Conservation (phyloP, 1,140 invertebrate genomes). For the Idris sp. region DNA sequence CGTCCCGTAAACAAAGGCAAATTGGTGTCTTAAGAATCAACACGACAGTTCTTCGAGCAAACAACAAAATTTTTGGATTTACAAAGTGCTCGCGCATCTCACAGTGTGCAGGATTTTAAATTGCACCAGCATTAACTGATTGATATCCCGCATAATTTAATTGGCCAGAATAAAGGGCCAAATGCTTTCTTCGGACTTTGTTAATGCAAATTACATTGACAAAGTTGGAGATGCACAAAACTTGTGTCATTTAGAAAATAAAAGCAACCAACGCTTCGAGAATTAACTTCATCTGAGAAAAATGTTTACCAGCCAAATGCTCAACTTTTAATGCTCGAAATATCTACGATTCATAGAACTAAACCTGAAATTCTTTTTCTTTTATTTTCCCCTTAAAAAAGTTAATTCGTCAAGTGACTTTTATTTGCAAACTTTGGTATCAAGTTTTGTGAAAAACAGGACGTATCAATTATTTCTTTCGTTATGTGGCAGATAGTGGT, state of each 20-base stretch:
- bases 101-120: too few species aligned
- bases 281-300: conserved; percentile 24
- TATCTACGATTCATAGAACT: too few species aligned
- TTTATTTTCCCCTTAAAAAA: too few species aligned
- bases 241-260: conserved; percentile 35
- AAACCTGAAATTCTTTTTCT: too few species aligned
- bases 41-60: not conserved
- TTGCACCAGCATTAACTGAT: too few species aligned
- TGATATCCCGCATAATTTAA: conserved; percentile 8
- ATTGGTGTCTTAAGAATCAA: conserved; percentile 25
- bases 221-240: conserved; percentile 9
- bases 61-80: conserved; percentile 6
- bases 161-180: conserved; percentile 1
- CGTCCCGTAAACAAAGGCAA: conserved; percentile 34
- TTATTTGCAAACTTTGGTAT: conserved; percentile 23
- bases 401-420: too few species aligned
- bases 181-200: conserved; percentile 20
- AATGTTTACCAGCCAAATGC: too few species aligned
- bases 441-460: conserved; percentile 31
- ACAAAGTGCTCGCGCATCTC: not conserved
- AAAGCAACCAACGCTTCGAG: conserved; percentile 33
- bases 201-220: conserved; percentile 31
- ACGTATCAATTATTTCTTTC: conserved; percentile 41
- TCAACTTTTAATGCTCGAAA: too few species aligned
- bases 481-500: conserved; percentile 33